Evolutionary conservation across 2,888 invertebrate genomes (phyloP), one percentile per base, ranked within the genome.

Genomic region (Physocephala rufipes): DNA sequence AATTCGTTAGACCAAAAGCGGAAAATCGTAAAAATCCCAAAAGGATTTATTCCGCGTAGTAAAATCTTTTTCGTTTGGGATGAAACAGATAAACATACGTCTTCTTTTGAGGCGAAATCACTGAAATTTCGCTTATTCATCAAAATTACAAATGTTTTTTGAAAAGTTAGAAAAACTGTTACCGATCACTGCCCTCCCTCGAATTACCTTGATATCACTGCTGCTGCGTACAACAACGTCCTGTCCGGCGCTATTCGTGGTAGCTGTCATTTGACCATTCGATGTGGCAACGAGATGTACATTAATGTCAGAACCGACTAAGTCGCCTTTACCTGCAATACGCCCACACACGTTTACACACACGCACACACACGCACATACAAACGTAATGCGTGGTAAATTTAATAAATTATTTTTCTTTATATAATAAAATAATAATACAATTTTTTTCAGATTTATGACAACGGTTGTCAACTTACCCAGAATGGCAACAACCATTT

Each of bases 401-500:
- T 4, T 62, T 62, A 43, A 62, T 3, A 16, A 21, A n/a, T n/a
- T n/a, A n/a, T n/a, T n/a, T n/a, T n/a, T n/a, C n/a, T 65, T 74
- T 67, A 66, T 71, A 63, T 59, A 72, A 71, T 55, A 70, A 61
- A 61, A 36, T 36, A 9, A 36, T 7, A 36, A 36, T 36, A 9
- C 9, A 36, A 36, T 36, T 36, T 36, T 7, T 7, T 36, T 36
- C 4, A 36, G 5, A 36, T 7, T 36, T 4, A 4, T 36, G 36
- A 9, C 36, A 36, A 36, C 9, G 36, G 5, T 4, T 36, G 36
- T 4, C 36, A 65, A 65, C 90, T 90, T 87, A 97, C 97, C 97
- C 77, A 97, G 88, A 80, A 98, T 97, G 72, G 97, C 97, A 24
- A 97, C 97, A 67, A 97, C 97, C 95, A 97, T 97, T 75, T 93